A percentile compares a stretch with the other conserved stretches of the same genome.
phyloP scores from a whole-genome alignment of 2,888 invertebrate species.

The Vesta saturnalis region DNA sequence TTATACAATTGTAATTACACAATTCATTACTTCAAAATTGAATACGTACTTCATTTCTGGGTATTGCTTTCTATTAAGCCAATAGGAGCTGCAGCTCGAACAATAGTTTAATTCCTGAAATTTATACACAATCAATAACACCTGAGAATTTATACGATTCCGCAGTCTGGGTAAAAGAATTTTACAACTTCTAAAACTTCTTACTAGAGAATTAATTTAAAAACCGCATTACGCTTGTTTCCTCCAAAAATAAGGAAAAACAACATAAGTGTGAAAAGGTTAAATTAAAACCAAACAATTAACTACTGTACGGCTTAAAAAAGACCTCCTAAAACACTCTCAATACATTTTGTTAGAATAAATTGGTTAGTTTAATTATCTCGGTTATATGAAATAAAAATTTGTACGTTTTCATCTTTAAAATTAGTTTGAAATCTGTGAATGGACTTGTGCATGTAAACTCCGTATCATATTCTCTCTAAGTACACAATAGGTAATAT shows the following conservation, averaged over 20 bases:
- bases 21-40: neutral
- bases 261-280: neutral
- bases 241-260: neutral
- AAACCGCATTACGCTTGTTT: neutral
- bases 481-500: too few relatives aligned
- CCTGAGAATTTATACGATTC: neutral
- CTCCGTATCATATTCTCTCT: too few relatives aligned
- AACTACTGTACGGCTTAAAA: too few relatives aligned
- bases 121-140: slow-evolving; percentile 9
- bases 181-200: neutral
- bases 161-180: neutral
- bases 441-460: too few relatives aligned
- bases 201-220: neutral
- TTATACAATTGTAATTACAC: too few relatives aligned
- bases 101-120: slow-evolving; percentile 3
- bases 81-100: neutral
- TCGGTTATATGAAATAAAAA: too few relatives aligned
- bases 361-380: too few relatives aligned
- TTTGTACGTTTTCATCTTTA: too few relatives aligned
- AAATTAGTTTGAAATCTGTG: too few relatives aligned
- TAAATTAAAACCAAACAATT: slow-evolving; percentile 1
- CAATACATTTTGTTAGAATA: neutral
- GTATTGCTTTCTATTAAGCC: neutral
- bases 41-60: neutral
- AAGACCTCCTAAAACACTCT: neutral